phyloP scores from a whole-genome alignment of 2,113 vertebrate species.

The Alethe diademata region DNA sequence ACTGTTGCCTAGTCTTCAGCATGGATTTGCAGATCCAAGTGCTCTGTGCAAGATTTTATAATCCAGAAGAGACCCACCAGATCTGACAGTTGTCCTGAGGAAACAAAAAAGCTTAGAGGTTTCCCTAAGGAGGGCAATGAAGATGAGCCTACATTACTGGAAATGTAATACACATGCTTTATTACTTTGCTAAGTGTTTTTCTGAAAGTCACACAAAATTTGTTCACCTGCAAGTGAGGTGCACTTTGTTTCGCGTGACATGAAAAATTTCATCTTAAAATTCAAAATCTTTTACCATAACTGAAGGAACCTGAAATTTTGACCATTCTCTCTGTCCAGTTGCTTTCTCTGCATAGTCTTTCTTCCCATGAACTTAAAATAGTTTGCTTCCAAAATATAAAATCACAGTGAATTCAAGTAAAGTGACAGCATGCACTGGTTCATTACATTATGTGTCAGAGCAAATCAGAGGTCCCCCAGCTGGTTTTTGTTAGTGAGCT shows the following conservation, averaged over 20 bases:
- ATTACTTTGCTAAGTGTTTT: neutral
- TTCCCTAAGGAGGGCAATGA: neutral
- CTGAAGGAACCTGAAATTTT: neutral
- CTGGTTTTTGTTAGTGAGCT: constrained; percentile 27
- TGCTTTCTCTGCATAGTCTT: constrained; percentile 4
- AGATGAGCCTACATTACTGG: neutral
- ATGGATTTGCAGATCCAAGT: neutral
- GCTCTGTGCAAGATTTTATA: neutral
- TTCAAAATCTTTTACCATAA: neutral
- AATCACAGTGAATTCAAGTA: constrained; percentile 18
- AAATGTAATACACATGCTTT: neutral
- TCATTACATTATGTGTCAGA: constrained; percentile 54
- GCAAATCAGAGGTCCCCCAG: constrained; percentile 22
- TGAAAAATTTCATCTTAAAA: neutral
- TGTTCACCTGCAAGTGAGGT: neutral
- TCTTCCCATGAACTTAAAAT: constrained; percentile 34
- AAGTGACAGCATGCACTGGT: constrained; percentile 42
- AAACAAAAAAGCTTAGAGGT: neutral
- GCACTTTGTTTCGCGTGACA: accelerated
- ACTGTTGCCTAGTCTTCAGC: neutral
- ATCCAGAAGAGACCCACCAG: neutral
- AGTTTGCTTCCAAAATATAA: constrained; percentile 46
- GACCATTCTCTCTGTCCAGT: neutral
- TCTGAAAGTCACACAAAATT: neutral
- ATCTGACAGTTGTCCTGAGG: neutral